Conservation (phyloP, 1,140 invertebrate species). For the Zaprionus capensis region DNA sequence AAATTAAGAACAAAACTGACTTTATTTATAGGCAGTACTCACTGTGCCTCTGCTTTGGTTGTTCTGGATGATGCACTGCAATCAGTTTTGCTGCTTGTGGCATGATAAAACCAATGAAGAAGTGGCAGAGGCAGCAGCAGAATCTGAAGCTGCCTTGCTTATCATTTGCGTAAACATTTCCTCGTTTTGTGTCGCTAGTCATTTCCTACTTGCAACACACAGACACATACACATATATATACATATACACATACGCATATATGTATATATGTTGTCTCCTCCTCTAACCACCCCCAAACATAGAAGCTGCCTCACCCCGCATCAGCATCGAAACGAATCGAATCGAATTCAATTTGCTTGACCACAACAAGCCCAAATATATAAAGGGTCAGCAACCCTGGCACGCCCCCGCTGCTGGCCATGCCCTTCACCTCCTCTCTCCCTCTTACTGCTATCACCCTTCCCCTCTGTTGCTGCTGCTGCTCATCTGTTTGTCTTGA, state of each 20-base stretch:
- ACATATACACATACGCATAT: no score
- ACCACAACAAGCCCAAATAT: constrained; percentile 14
- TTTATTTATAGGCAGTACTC: constrained; percentile 33
- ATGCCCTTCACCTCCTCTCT: not conserved
- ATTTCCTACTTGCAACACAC: not conserved
- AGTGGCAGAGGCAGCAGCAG: not conserved
- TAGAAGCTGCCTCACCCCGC: not conserved
- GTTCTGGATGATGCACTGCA: constrained; percentile 47
- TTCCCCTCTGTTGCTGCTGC: not conserved
- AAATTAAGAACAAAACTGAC: no score
- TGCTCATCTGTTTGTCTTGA: not conserved
- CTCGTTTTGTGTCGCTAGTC: not conserved
- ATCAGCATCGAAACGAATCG: not conserved
- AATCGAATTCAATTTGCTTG: constrained; percentile 37
- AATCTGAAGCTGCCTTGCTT: not conserved
- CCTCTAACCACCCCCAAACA: not conserved
- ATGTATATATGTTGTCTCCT: not conserved
- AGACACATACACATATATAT: not conserved
- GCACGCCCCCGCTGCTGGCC: not conserved
- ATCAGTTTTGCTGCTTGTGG: not conserved
- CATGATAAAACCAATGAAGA: not conserved
- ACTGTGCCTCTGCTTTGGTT: constrained; percentile 17
- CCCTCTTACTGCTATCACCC: not conserved
- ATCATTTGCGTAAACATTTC: not conserved
- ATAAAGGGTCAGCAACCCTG: constrained; percentile 25